Evolutionary conservation across 2,797 vertebrate genomes (phyloP).

Genomic region (Poeciliopsis presidionis): DNA sequence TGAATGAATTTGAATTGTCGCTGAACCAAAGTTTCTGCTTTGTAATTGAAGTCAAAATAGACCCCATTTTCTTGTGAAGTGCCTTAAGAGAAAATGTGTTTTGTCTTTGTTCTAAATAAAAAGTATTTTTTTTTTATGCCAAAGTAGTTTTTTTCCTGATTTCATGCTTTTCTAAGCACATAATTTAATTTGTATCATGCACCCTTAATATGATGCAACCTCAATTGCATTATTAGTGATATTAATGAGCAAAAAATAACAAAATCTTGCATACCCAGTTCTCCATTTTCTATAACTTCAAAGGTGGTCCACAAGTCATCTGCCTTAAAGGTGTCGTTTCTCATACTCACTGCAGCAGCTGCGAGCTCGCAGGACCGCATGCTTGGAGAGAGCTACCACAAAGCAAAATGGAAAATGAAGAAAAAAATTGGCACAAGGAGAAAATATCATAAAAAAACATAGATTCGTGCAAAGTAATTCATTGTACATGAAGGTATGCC

Average conservation of each 20-base stretch:
- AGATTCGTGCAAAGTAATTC: not conserved
- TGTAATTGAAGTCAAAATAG: not conserved
- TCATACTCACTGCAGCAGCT: conserved; percentile 85
- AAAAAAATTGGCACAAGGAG: not conserved
- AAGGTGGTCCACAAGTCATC: conserved; percentile 89
- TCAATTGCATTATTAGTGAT: not conserved
- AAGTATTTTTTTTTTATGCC: not conserved
- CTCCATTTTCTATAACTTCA: conserved; percentile 96
- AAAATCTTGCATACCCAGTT: conserved; percentile 84
- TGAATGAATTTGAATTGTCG: not conserved
- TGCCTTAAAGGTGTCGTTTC: conserved; percentile 76
- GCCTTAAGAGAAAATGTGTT: not conserved
- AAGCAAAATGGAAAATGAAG: not conserved
- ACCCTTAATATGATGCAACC: not conserved
- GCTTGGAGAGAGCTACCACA: conserved; percentile 87
- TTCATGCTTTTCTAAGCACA: not conserved
- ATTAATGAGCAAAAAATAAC: not conserved
- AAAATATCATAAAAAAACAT: conserved; percentile 1
- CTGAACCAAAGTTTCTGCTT: too few relatives aligned
- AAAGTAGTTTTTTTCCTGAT: not conserved
- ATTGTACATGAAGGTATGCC: not conserved
- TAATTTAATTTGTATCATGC: not conserved
- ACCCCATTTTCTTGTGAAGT: not conserved
- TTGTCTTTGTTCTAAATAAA: not conserved
- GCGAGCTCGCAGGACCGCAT: conserved; percentile 88